A percentile compares a stretch with the other conserved stretches of the same genome.
Evolutionary conservation across 2,113 vertebrate species (phyloP).

Genomic region (Chloropsis hardwickii): DNA sequence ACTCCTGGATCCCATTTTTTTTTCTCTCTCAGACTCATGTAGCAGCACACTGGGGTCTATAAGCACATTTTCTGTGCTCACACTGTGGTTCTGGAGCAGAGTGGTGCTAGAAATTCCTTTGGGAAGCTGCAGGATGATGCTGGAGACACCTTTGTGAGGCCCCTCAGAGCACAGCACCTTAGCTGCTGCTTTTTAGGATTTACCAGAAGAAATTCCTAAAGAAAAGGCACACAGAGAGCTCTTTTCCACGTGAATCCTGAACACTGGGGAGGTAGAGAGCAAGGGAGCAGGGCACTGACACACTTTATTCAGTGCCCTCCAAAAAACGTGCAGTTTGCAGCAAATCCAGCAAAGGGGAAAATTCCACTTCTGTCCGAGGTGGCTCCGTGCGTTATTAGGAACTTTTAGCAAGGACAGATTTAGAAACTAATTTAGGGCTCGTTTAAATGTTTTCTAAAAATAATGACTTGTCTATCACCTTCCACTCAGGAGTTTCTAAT

Average conservation of each 20-base stretch:
- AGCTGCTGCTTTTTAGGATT: neutral
- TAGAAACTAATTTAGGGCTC: constrained; percentile 49
- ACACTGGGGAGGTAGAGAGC: neutral
- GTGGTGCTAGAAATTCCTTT: neutral
- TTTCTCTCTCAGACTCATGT: accelerated
- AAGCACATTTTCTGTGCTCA: accelerated
- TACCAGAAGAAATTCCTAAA: neutral
- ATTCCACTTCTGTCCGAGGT: neutral
- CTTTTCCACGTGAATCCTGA: neutral
- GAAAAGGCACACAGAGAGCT: neutral
- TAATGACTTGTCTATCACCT: neutral
- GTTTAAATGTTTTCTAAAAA: constrained; percentile 45
- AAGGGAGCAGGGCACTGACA: neutral
- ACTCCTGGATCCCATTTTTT: neutral
- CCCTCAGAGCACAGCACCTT: neutral
- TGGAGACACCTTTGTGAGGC: neutral
- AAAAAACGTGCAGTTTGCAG: neutral
- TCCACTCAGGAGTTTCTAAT: neutral
- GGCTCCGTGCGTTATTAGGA: neutral
- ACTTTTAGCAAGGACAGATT: neutral
- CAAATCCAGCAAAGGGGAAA: neutral
- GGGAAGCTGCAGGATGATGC: neutral
- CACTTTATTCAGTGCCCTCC: neutral
- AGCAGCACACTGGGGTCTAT: neutral
- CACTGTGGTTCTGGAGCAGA: neutral